phyloP scores from a whole-genome alignment of 2,888 invertebrate species.

The Tipula lateralis region DNA sequence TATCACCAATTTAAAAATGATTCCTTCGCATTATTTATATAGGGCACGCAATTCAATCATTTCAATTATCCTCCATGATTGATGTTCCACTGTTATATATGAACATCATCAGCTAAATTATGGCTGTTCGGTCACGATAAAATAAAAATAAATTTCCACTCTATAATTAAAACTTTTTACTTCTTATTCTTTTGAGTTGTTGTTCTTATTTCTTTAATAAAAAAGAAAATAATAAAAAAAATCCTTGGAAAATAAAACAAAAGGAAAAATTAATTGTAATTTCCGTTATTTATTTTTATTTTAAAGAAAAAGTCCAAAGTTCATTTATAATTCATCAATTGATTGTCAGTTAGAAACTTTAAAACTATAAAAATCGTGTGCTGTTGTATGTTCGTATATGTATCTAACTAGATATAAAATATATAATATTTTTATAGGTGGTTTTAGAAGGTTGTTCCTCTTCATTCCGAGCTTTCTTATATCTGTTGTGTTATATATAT shows the following conservation, averaged over 20 bases:
- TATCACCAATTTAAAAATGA: neutral
- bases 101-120: constrained; percentile 4
- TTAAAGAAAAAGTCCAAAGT: constrained; percentile 19
- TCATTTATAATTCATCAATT: constrained; percentile 24
- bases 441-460: neutral
- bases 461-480: neutral
- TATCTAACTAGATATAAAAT: too few relatives aligned
- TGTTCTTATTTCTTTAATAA: neutral
- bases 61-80: constrained; percentile 6
- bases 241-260: constrained; percentile 11
- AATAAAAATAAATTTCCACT: constrained; percentile 20
- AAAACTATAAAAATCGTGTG: neutral
- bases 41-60: constrained; percentile 11
- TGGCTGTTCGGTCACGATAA: neutral
- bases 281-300: neutral
- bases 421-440: neutral
- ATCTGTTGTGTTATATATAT: neutral
- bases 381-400: neutral
- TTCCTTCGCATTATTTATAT: neutral
- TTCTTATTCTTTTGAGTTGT: neutral
- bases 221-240: neutral
- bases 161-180: constrained; percentile 13
- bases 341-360: constrained; percentile 24
- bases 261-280: constrained; percentile 5
- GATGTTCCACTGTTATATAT: neutral